These are phyloP conservation scores for Octopus bimaculoides DNA, from an alignment of 1,140 invertebrate species.

Conservation along the genomic window DNA sequence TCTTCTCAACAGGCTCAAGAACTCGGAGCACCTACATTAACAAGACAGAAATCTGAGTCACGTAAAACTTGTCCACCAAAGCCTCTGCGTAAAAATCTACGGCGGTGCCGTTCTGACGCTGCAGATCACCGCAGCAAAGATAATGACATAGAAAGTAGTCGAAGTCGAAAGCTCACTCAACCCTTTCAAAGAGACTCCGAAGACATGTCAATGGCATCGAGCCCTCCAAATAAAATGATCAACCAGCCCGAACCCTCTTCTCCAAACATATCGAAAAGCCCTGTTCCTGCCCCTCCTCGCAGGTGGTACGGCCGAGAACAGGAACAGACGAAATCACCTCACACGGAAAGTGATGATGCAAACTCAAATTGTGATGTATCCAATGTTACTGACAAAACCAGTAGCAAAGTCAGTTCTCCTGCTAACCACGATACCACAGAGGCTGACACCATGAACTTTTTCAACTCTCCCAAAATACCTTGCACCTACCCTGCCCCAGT, in stretches of 20 bases:
- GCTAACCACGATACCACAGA: constrained; percentile 10
- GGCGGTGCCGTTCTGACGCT: constrained; percentile 33
- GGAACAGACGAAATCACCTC: constrained; percentile 7
- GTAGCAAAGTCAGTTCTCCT: not conserved
- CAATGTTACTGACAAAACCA: not conserved
- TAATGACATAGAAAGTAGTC: constrained; percentile 4
- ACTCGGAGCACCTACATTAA: constrained; percentile 14
- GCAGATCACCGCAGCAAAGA: not conserved
- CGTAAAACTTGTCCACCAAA: constrained; percentile 36
- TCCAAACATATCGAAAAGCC: not conserved
- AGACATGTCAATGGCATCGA: not conserved
- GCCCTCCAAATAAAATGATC: constrained; percentile 17
- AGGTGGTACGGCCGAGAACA: constrained; percentile 16
- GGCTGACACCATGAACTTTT: constrained; percentile 8
- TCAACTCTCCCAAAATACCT: not conserved
- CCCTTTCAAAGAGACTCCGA: constrained; percentile 24
- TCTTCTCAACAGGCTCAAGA: constrained; percentile 23
- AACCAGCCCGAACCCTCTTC: constrained; percentile 17
- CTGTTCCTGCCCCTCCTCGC: not conserved
- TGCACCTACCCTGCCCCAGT: not conserved
- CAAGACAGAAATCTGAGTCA: not conserved
- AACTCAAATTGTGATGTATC: not conserved
- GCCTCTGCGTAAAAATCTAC: constrained; percentile 31
- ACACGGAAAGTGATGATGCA: not conserved
- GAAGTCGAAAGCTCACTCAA: constrained; percentile 15